phyloP scores from a whole-genome alignment of 2,888 invertebrate genomes.

The Caenorhabditis japonica region DNA sequence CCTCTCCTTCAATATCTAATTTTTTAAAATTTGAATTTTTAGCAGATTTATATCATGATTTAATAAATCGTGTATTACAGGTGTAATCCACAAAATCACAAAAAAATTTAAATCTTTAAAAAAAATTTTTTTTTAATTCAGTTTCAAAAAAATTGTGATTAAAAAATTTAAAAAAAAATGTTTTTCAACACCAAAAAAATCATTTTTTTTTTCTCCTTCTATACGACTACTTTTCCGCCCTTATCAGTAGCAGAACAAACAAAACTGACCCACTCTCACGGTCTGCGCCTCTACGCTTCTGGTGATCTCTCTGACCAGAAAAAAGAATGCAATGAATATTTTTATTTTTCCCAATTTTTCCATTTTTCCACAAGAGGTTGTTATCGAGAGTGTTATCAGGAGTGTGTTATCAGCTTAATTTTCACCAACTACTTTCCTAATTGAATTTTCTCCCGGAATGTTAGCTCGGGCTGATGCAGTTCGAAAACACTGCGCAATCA shows the following conservation, averaged over 20 bases:
- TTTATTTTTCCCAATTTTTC: slow-evolving; percentile 4
- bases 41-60: too few species aligned
- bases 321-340: slow-evolving; percentile 7
- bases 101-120: too few species aligned
- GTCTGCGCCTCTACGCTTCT: slow-evolving; percentile 13
- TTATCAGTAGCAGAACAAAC: slow-evolving; percentile 40
- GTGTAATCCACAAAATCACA: too few species aligned
- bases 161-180: neutral
- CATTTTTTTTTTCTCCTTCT: neutral
- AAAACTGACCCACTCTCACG: slow-evolving; percentile 25
- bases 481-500: slow-evolving; percentile 29
- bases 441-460: neutral
- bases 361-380: too few species aligned
- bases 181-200: neutral
- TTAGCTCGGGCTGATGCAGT: slow-evolving; percentile 40
- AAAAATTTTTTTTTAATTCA: too few species aligned
- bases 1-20: too few species aligned
- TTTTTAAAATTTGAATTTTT: too few species aligned
- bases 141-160: too few species aligned
- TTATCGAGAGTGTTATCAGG: too few species aligned
- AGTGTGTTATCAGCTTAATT: slow-evolving; percentile 8
- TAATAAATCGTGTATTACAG: too few species aligned
- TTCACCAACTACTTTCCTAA: slow-evolving; percentile 1
- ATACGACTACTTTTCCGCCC: too few species aligned
- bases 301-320: slow-evolving; percentile 2